Evolutionary conservation across 1,140 invertebrate species (phyloP), one percentile per base, ranked within the genome.

Genomic region (Cydia pomonella): DNA sequence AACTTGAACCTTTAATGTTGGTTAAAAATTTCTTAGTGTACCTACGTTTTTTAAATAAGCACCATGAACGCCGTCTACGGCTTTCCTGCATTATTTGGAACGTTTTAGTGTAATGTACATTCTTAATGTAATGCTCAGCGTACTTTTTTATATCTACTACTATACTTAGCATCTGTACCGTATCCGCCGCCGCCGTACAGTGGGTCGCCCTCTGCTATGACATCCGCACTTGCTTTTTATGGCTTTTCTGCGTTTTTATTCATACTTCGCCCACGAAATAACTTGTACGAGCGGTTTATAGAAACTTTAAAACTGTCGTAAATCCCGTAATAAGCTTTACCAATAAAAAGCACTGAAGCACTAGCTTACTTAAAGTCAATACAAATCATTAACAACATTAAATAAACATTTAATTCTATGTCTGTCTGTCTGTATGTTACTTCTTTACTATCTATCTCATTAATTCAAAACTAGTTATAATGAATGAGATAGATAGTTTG

Each of bases 181-280:
- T 73, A 77, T 80, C 82, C 78, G 81, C 77, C 74, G 18, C 75
- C 62, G 66, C 74, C 74, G n/a, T n/a, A n/a, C n/a, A n/a, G n/a
- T n/a, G n/a, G n/a, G n/a, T 76, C 75, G 64, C 78, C 63, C 78
- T 50, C 73, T 77, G 76, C 73, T 74, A 76, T 79, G 81, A 83
- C 82, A 82, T 82, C 84, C 83, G 83, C 80, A 84, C 81, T 87
- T 80, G 82, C 77, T 84, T 86, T 89, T 89, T 82, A 85, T 80
- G 75, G 73, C 79, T 82, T 21, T 82, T 82, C 80, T 81, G 29
- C 79, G 76, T 86, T 83, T 86, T 86, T 84, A 86, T 88, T 81
- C 76, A 76, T 77, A 62, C 41, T 4, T 71, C 73, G 75, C 74
- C 73, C 72, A 33, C 47, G 47, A 66, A 41, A 53, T 47, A 44